phyloP scores from a whole-genome alignment of 2,797 vertebrate genomes.

The Syngnathus rostellatus region DNA sequence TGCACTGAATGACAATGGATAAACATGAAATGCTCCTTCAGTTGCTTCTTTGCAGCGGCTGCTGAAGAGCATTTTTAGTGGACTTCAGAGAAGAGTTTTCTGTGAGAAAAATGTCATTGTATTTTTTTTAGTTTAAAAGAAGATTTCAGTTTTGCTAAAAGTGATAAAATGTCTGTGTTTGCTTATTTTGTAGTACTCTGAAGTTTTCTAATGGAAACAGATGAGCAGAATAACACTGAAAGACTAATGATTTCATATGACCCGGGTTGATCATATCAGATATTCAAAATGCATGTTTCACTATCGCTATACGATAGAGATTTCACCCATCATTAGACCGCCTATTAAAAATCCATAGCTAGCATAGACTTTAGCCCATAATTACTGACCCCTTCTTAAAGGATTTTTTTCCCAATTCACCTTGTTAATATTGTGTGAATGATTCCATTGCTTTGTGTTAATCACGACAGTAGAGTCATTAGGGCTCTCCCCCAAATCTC shows the following conservation, averaged over 20 bases:
- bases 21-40: slow-evolving; percentile 47
- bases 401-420: slow-evolving; percentile 61
- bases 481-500: slow-evolving; percentile 68
- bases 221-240: slow-evolving; percentile 34
- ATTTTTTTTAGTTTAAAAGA: not conserved
- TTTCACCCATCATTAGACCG: slow-evolving; percentile 64
- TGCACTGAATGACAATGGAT: slow-evolving; percentile 70
- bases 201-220: not conserved
- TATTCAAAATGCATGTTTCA: slow-evolving; percentile 64
- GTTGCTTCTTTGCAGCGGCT: slow-evolving; percentile 38
- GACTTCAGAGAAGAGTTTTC: slow-evolving; percentile 9
- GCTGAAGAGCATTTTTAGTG: slow-evolving; percentile 28
- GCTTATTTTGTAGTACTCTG: not conserved
- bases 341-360: slow-evolving; percentile 67
- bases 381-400: slow-evolving; percentile 64
- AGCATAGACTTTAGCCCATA: slow-evolving; percentile 58
- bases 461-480: slow-evolving; percentile 69
- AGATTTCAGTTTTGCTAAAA: not conserved
- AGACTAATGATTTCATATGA: slow-evolving; percentile 60
- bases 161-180: not conserved
- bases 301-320: slow-evolving; percentile 56
- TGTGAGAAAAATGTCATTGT: not conserved
- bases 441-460: slow-evolving; percentile 73
- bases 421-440: slow-evolving; percentile 54
- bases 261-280: slow-evolving; percentile 58